These are phyloP conservation scores for Poicephalus gulielmi DNA, from an alignment of 2,113 vertebrate species.

Conservation along the genomic window DNA sequence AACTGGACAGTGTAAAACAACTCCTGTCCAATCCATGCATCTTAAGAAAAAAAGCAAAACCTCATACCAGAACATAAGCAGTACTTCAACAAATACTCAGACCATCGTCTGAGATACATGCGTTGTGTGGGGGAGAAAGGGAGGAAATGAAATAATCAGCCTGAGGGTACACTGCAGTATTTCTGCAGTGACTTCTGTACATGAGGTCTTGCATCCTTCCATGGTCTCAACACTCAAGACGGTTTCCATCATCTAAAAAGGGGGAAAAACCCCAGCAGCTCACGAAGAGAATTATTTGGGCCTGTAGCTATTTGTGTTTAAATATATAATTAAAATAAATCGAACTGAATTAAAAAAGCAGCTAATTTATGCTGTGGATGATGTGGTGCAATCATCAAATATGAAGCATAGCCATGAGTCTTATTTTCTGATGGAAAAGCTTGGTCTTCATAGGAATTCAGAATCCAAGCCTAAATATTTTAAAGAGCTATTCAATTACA, in stretches of 20 bases:
- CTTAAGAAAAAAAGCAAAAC: neutral
- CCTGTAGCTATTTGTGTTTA: neutral
- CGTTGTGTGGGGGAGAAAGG: neutral
- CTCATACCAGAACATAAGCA: neutral
- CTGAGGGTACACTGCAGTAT: neutral
- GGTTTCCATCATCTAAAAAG: neutral
- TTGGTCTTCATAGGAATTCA: neutral
- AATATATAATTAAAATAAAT: neutral
- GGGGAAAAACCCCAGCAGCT: neutral
- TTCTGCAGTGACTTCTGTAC: neutral
- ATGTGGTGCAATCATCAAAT: neutral
- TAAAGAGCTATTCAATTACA: neutral
- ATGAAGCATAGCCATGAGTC: neutral
- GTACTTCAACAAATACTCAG: neutral
- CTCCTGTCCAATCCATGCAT: neutral
- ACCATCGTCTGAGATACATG: neutral
- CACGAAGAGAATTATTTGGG: neutral
- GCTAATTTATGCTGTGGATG: neutral
- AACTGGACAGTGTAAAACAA: neutral
- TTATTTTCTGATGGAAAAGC: neutral
- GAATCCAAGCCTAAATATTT: neutral
- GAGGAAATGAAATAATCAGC: neutral
- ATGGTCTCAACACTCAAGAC: neutral
- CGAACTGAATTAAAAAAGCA: neutral
- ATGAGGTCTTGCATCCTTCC: neutral